Evolutionary conservation across 1,140 invertebrate species (phyloP).

Genomic region (Pseudomyrmex dendroicus): DNA sequence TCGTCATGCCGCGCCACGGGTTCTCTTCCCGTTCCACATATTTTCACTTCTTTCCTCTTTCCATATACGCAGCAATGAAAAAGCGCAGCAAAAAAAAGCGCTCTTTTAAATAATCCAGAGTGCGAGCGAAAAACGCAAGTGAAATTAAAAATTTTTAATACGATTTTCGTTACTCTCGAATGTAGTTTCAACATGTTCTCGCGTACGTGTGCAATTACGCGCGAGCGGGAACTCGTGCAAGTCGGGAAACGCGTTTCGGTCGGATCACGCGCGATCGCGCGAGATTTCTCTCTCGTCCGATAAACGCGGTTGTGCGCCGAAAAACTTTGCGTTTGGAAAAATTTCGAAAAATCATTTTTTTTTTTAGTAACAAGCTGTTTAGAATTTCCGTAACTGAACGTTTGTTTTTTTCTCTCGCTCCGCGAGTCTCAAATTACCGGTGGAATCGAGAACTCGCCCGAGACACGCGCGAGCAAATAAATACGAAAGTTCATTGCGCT

Average conservation of each 20-base stretch:
- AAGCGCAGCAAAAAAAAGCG: no score
- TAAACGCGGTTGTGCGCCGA: slow-evolving; percentile 18
- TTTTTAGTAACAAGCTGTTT: not conserved
- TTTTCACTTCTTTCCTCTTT: not conserved
- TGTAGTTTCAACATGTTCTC: no score
- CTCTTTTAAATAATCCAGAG: no score
- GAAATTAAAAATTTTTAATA: no score
- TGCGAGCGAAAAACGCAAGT: no score
- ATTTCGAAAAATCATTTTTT: not conserved
- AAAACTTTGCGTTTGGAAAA: slow-evolving; percentile 16
- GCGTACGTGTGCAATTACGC: not conserved
- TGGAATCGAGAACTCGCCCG: not conserved
- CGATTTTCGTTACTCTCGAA: no score
- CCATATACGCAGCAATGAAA: no score
- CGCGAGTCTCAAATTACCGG: not conserved
- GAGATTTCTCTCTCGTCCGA: slow-evolving; percentile 3
- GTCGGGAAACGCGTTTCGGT: slow-evolving; percentile 22
- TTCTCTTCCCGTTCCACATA: slow-evolving; percentile 2
- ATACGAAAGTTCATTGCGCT: not conserved
- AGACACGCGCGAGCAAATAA: slow-evolving; percentile 1
- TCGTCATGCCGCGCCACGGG: slow-evolving; percentile 25
- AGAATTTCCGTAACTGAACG: not conserved
- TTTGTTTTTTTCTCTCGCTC: not conserved
- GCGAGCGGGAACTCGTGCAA: not conserved
- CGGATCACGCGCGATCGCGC: slow-evolving; percentile 12